These are phyloP conservation scores for Phenganax marumi DNA, from an alignment of 92 coral and sea anemone genomes.

Conservation along the genomic window DNA sequence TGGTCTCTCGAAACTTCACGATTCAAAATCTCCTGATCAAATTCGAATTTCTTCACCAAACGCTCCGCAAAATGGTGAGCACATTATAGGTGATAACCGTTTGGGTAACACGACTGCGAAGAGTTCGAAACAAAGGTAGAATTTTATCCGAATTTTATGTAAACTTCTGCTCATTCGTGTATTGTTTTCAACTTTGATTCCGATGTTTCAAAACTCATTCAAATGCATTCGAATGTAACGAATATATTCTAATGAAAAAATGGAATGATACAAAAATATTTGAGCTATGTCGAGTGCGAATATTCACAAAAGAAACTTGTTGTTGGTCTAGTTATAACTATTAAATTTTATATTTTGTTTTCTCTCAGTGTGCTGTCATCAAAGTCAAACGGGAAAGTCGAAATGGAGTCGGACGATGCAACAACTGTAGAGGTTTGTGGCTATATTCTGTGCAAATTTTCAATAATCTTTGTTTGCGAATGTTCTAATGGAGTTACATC, in stretches of 20 bases:
- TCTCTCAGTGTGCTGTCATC: slow-evolving; percentile 1
- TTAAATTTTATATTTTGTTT: background rate
- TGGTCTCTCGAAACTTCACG: background rate
- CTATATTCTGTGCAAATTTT: background rate
- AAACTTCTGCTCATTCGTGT: background rate
- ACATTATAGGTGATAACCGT: background rate
- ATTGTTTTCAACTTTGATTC: background rate
- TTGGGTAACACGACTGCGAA: background rate
- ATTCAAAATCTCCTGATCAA: background rate
- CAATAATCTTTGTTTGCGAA: slow-evolving; percentile 4
- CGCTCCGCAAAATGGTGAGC: background rate
- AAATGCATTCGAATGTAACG: slow-evolving; percentile 5
- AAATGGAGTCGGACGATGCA: slow-evolving; percentile 11
- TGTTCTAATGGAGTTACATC: background rate
- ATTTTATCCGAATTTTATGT: background rate
- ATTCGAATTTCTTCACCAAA: background rate
- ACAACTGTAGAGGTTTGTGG: background rate
- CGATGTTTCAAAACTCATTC: background rate
- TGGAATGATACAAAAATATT: slow-evolving; percentile 11
- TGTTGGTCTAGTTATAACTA: background rate
- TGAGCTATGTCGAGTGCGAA: slow-evolving; percentile 21
- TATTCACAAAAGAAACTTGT: background rate
- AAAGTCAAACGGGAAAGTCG: background rate
- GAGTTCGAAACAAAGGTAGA: background rate
- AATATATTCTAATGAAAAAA: slow-evolving; percentile 2